phyloP scores from a whole-genome alignment of 2,888 invertebrate genomes.

The Apantesis nais region DNA sequence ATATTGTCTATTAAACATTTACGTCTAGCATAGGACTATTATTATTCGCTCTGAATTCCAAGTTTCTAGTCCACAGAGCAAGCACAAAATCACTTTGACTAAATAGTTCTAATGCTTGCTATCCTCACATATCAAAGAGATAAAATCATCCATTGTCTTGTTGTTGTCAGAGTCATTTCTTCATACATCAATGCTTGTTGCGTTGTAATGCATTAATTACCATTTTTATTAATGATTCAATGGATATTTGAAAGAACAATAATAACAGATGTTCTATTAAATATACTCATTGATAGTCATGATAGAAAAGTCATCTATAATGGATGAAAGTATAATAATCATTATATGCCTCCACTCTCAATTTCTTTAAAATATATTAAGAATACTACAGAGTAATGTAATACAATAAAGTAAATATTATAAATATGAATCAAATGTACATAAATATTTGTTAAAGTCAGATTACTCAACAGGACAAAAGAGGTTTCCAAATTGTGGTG shows the following conservation, averaged over 20 bases:
- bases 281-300: neutral
- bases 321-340: neutral
- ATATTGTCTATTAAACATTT: neutral
- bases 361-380: neutral
- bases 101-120: slow-evolving; percentile 38
- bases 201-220: slow-evolving; percentile 25
- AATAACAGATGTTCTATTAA: neutral
- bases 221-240: slow-evolving; percentile 24
- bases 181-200: slow-evolving; percentile 27
- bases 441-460: too few species aligned
- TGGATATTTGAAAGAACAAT: slow-evolving; percentile 11
- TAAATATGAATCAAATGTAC: too few species aligned
- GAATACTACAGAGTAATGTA: too few species aligned
- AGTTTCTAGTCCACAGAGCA: slow-evolving; percentile 31
- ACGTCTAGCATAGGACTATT: slow-evolving; percentile 13
- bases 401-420: too few species aligned
- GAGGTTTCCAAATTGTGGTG: neutral
- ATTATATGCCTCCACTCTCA: neutral
- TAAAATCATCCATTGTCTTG: slow-evolving; percentile 38
- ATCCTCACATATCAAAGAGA: slow-evolving; percentile 30
- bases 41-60: slow-evolving; percentile 13
- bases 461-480: neutral
- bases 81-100: slow-evolving; percentile 28
- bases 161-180: slow-evolving; percentile 27
- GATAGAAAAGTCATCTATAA: neutral